Base-by-base conservation (phyloP, 2,113 vertebrate species). In the Illadopsis cleaveri region DNA sequence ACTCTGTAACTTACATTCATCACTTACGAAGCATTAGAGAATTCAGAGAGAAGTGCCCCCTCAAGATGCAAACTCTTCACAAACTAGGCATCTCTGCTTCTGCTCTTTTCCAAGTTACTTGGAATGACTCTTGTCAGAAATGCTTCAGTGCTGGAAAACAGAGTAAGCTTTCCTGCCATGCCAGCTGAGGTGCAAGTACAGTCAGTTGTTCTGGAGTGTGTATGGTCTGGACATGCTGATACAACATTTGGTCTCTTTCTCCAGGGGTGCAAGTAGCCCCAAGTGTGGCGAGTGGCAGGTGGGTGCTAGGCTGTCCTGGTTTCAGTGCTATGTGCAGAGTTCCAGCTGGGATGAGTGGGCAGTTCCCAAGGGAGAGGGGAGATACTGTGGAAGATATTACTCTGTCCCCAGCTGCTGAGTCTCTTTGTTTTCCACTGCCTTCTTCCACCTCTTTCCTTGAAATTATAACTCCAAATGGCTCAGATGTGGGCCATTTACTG, bases 381-480 rank as follows among this genome's bases (percentile, higher is more conserved):
- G 66, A 38, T 12, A 2, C 71, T 78, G n/a, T 61, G 38, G 42
- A 84, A 60, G 65, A 22, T 73, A 77, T 1, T 81, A 11, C n/a
- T 35, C n/a, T 86, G 28, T 87, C 56, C 48, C 13, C 69, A 82
- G 69, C 58, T 89, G 56, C 75, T 68, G 48, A 69, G 47, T 72
- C 53, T 76, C 40, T 89, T 80, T 94, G 71, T 82, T 96, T 96
- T 58, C 38, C 33, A 87, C 86, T 94, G 40, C 44, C 56, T 88
- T 42, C 76, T 89, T 94, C 30, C 21, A 30, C 82, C 35, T 86
- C 79, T 93, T 96, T 57, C 79, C 58, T 91, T 94, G 87, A 95
- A 94, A 97, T 86, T 93, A 38, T 27, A 70, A 64, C 81, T 76
- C 57, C 77, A 80, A 51, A 95, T 93, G 38, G 66, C 94, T 94